Base-by-base conservation (phyloP, 1,140 invertebrate species). In the Trachelipus rathkii region DNA sequence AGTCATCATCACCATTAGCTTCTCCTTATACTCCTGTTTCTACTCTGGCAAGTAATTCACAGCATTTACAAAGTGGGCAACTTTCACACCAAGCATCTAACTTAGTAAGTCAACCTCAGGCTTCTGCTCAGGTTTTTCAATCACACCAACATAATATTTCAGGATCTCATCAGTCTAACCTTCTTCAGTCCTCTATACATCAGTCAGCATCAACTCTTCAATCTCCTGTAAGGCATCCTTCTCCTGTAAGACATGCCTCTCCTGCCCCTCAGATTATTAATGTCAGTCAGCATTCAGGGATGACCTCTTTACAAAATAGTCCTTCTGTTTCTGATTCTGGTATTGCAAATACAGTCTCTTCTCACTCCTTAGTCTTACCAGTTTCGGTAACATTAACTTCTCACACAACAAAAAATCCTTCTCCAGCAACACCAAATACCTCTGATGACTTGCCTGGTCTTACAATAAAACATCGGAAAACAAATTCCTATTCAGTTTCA, bases 401-500 rank as follows among this genome's bases (percentile, higher is more conserved):
- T 33, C 33, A 33, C 33, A 33, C 33, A 33, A 33, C 33, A 19
- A 60, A 4, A 60, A 19, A 60, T 60, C 11, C 50, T 13, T 19
- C 50, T 60, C 50, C 11, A 60, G 19, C 11, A 15, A 15, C 50
- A 60, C 19, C 1, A 8, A 60, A 60, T 60, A 15, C 19, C 19
- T 15, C 19, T 60, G 50, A 60, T 13, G 50, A 60, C 19, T 15
- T 19, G 19, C 50, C 11, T 19, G 2, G 11, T 15, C 1, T 19
- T 60, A 60, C 11, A 15, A 8, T 60, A 13, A 60, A 79, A 67
- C 75, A 74, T 10, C 68, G 79, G n/a, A 81, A 81, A 78, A 77
- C 74, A 23, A 78, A 73, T 68, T 81, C 79, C 53, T 81, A 81
- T 75, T 81, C 79, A n/a, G 79, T 81, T 44, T 81, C 79, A 7